A percentile compares a stretch with the other conserved stretches of the same genome.
These are phyloP conservation scores for Phodopus roborovskii DNA, from an alignment of 2,113 vertebrate species.

Conservation along the genomic window DNA sequence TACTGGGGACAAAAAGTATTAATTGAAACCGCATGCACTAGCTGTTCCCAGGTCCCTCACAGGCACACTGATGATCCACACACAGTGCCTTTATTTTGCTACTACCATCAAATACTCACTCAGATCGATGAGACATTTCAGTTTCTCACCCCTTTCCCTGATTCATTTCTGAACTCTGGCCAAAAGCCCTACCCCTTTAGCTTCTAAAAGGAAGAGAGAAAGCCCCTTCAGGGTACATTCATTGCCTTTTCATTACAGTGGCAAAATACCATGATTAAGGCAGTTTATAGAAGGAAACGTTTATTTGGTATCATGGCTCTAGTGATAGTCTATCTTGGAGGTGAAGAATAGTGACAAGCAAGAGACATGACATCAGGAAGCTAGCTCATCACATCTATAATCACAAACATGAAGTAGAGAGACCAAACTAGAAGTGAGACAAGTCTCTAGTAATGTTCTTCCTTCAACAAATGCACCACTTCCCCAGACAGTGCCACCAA, in stretches of 20 bases:
- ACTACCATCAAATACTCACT: constrained; percentile 66
- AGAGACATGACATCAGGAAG: neutral
- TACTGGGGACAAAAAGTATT: constrained; percentile 80
- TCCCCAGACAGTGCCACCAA: neutral
- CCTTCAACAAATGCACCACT: neutral
- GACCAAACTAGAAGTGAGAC: neutral
- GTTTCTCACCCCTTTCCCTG: constrained; percentile 55
- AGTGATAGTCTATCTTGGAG: neutral
- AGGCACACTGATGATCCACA: neutral
- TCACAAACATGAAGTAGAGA: neutral
- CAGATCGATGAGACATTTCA: constrained; percentile 68
- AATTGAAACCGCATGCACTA: constrained; percentile 77
- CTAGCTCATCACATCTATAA: neutral
- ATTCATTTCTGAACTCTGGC: neutral
- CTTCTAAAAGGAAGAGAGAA: neutral
- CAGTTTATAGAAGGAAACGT: neutral
- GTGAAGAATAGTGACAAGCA: neutral
- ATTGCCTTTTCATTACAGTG: neutral
- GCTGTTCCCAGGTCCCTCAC: constrained; percentile 66
- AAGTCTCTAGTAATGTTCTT: neutral
- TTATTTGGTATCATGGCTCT: neutral
- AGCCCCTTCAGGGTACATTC: no score
- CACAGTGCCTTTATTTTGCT: constrained; percentile 65
- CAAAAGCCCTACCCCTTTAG: neutral
- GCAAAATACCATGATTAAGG: neutral